Evolutionary conservation across 2,888 invertebrate genomes (phyloP), one percentile per base, ranked within the genome.

Genomic region (Cremastinae sp.): DNA sequence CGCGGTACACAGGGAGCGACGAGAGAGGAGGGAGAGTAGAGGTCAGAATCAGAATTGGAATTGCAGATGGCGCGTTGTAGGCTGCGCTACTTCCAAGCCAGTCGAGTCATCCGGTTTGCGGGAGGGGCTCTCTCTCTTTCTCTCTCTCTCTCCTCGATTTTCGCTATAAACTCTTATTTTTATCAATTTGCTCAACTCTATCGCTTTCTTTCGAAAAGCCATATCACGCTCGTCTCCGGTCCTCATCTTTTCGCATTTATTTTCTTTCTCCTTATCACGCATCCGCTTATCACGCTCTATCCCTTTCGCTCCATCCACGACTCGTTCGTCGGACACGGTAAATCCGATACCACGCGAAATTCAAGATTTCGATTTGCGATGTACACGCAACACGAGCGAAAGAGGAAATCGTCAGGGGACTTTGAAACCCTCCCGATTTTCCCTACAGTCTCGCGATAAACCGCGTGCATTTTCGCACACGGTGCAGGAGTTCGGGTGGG

Each of bases 31-130:
- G 71, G 80, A 72, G 74, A 68, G 68, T 73, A 83, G 83, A 82
- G 81, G 81, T 78, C 82, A 82, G 80, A 81, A 81, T 81, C 80
- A 78, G 78, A 79, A 83, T 83, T 81, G 84, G 83, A 85, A 85
- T 86, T 86, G 84, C 86, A 86, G 86, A 86, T 86, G 86, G 86
- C 86, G 86, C 86, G 41, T 41, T 16, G 53, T 80, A 78, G 78
- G 74, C 69, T 80, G 84, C 85, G 83, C 80, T 81, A 82, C 84
- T 81, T 75, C 78, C 78, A 81, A 78, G 78, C 81, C 78, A 79
- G 81, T 82, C 81, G 77, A 82, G 80, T 82, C 82, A 82, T 82
- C 82, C 82, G 80, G 81, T 79, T 71, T 64, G 72, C 74, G 79
- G 80, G 79, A 80, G 81, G 79, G 79, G 79, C 82, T 79, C 38